Evolutionary conservation across 1,140 invertebrate genomes (phyloP).

Genomic region (Liolophura sinensis): DNA sequence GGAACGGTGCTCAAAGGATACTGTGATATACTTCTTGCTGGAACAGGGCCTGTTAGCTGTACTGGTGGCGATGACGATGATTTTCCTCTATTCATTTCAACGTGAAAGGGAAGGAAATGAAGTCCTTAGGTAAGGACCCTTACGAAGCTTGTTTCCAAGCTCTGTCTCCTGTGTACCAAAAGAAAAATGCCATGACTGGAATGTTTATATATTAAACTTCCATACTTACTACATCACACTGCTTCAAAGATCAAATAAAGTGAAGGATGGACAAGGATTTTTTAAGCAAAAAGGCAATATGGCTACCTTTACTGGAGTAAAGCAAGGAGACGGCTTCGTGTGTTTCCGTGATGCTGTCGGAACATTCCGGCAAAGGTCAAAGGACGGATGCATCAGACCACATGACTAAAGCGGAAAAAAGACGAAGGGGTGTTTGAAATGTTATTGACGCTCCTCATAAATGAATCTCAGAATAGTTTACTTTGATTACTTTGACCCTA

Average conservation of each 20-base stretch:
- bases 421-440: too few relatives aligned
- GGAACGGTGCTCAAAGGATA: constrained; percentile 24
- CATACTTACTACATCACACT: constrained; percentile 22
- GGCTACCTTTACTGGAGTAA: constrained; percentile 31
- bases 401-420: too few relatives aligned
- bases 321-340: constrained; percentile 43
- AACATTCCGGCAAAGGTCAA: too few relatives aligned
- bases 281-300: constrained; percentile 30
- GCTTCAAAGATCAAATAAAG: neutral
- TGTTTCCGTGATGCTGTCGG: constrained; percentile 21
- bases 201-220: constrained; percentile 20
- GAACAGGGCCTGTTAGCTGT: constrained; percentile 32
- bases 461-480: too few relatives aligned
- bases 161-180: constrained; percentile 41
- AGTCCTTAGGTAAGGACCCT: constrained; percentile 41
- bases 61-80: constrained; percentile 34
- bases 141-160: constrained; percentile 49
- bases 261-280: constrained; percentile 23
- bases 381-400: too few relatives aligned
- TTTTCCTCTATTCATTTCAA: constrained; percentile 49
- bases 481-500: too few relatives aligned
- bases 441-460: too few relatives aligned
- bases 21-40: constrained; percentile 26
- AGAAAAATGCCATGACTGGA: constrained; percentile 23
- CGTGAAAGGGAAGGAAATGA: constrained; percentile 34